A percentile compares a stretch with the other conserved stretches of the same genome.
These are phyloP conservation scores for Anguilla obscura DNA, from an alignment of 2,797 vertebrate species.

Conservation along the genomic window DNA sequence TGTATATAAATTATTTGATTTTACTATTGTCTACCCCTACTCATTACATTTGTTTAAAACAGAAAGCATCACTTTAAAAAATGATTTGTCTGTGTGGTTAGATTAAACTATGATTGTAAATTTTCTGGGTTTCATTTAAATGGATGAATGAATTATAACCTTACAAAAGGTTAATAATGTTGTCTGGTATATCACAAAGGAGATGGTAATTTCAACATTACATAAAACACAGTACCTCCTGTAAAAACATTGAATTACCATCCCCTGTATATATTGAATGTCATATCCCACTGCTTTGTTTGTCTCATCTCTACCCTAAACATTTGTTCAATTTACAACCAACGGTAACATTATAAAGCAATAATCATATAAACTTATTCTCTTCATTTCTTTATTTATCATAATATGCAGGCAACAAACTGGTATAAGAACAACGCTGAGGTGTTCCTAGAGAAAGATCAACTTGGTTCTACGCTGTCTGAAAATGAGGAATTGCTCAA, in stretches of 20 bases:
- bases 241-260: no score
- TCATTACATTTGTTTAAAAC: background rate
- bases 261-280: no score
- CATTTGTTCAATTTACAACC: background rate
- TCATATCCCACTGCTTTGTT: background rate
- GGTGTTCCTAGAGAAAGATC: slow-evolving; percentile 67
- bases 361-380: background rate
- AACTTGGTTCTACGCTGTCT: slow-evolving; percentile 73
- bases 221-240: background rate
- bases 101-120: background rate
- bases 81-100: background rate
- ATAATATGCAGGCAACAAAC: slow-evolving; percentile 65
- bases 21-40: background rate
- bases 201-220: background rate
- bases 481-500: slow-evolving; percentile 76
- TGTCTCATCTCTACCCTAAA: background rate
- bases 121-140: background rate
- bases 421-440: slow-evolving; percentile 75
- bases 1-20: background rate
- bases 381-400: background rate
- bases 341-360: background rate
- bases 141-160: background rate
- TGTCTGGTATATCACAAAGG: background rate
- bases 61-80: background rate
- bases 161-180: background rate